Percentiles rank a stretch among this genome's conserved stretches.
phyloP scores from a whole-genome alignment of 2,888 invertebrate genomes.

The Palloptera scutellata region DNA sequence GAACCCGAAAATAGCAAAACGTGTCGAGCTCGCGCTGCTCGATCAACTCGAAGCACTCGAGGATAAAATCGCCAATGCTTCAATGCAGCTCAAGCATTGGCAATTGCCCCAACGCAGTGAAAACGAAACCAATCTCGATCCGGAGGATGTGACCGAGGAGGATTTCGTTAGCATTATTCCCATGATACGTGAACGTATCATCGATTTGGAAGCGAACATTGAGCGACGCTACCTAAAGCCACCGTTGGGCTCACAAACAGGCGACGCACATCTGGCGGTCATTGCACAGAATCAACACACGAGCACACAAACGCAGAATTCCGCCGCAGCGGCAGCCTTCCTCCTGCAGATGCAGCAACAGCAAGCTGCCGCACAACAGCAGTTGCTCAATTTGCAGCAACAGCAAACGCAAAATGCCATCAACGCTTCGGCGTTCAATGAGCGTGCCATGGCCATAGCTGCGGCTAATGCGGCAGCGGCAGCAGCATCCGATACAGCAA shows the following conservation, averaged over 20 bases:
- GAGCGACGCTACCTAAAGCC: slow-evolving; percentile 94
- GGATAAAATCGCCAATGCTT: slow-evolving; percentile 86
- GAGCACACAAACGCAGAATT: slow-evolving; percentile 60
- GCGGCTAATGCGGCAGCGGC: slow-evolving; percentile 48
- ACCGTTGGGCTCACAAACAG: slow-evolving; percentile 74
- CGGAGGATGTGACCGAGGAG: slow-evolving; percentile 62
- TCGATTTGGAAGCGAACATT: slow-evolving; percentile 86
- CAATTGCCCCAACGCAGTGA: slow-evolving; percentile 72
- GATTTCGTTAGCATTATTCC: slow-evolving; percentile 68
- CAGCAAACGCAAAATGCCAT: slow-evolving; percentile 44
- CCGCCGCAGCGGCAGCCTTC: slow-evolving; percentile 62
- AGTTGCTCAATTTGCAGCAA: slow-evolving; percentile 55
- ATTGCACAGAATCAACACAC: slow-evolving; percentile 66
- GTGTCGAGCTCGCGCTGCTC: slow-evolving; percentile 82
- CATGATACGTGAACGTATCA: slow-evolving; percentile 73
- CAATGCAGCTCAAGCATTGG: slow-evolving; percentile 93
- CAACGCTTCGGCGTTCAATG: slow-evolving; percentile 54
- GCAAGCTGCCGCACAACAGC: slow-evolving; percentile 47
- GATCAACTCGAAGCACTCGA: slow-evolving; percentile 87
- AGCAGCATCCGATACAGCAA: slow-evolving; percentile 35
- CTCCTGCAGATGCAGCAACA: slow-evolving; percentile 59
- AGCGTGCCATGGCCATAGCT: slow-evolving; percentile 57
- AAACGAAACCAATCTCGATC: slow-evolving; percentile 67
- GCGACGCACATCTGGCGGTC: slow-evolving; percentile 72
- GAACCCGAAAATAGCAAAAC: slow-evolving; percentile 72